Conservation (phyloP, 2,113 vertebrate species). For the Aspiorhynchus laticeps region DNA sequence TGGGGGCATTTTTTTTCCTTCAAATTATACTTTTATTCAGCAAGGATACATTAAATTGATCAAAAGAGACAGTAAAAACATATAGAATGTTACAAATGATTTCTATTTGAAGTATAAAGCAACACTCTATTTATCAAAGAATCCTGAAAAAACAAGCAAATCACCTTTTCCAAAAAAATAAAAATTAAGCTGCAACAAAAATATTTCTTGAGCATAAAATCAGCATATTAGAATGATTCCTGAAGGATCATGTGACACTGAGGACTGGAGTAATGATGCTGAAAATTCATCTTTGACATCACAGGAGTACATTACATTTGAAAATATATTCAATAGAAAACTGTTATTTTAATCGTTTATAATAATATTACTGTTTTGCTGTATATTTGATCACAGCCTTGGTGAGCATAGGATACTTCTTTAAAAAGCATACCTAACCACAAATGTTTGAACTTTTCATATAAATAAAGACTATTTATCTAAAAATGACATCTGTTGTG, state of each 20-base stretch:
- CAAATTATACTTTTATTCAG: too few species aligned
- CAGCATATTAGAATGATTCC: too few species aligned
- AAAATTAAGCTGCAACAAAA: too few species aligned
- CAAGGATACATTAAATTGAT: background rate
- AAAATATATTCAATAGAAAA: background rate
- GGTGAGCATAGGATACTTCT: background rate
- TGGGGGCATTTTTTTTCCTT: too few species aligned
- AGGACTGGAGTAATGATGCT: too few species aligned
- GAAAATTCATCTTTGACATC: background rate
- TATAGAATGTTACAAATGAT: background rate
- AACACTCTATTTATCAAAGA: background rate
- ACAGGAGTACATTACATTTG: background rate
- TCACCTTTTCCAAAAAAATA: too few species aligned
- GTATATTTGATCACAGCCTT: too few species aligned
- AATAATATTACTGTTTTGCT: background rate
- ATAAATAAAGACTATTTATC: background rate
- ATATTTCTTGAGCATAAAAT: background rate
- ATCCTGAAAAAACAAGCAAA: too few species aligned
- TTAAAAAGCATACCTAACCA: background rate
- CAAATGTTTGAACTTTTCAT: background rate
- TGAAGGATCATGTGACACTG: too few species aligned
- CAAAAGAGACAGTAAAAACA: background rate
- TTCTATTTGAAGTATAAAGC: background rate
- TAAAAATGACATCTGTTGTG: background rate
- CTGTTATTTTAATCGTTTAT: background rate